phyloP scores from a whole-genome alignment of 1,140 invertebrate genomes.

The Monomorium pharaonis region DNA sequence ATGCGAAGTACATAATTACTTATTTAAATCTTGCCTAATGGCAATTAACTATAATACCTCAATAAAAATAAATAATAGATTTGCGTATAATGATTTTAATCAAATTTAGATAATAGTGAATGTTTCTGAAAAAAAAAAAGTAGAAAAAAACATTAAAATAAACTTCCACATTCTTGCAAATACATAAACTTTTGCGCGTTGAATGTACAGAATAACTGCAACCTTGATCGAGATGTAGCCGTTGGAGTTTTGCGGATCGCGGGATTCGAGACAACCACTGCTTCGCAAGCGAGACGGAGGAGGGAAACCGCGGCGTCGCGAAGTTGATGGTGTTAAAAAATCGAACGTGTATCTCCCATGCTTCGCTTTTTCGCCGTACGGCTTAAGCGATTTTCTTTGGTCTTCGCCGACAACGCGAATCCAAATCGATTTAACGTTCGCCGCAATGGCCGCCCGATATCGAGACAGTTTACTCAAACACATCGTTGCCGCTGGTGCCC shows the following conservation, averaged over 20 bases:
- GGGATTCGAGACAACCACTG: slow-evolving; percentile 32
- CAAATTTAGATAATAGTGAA: not conserved
- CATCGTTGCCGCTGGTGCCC: slow-evolving; percentile 23
- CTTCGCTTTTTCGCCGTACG: slow-evolving; percentile 32
- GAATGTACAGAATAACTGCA: not conserved
- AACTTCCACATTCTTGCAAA: not conserved
- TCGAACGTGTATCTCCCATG: slow-evolving; percentile 33
- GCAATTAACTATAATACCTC: not conserved
- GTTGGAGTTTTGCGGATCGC: not conserved
- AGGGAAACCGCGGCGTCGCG: not conserved
- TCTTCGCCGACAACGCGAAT: slow-evolving; percentile 49
- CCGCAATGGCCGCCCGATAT: slow-evolving; percentile 45
- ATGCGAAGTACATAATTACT: not conserved
- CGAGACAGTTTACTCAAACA: slow-evolving; percentile 54
- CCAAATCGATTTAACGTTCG: slow-evolving; percentile 50
- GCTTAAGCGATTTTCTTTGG: slow-evolving; percentile 56
- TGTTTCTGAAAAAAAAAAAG: not conserved
- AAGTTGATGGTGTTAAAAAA: slow-evolving; percentile 31
- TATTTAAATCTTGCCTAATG: not conserved
- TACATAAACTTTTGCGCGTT: not conserved
- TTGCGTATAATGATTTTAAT: not conserved
- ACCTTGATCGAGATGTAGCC: not conserved
- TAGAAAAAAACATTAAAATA: not conserved
- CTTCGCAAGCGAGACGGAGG: not conserved
- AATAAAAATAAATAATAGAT: not conserved